Evolutionary conservation across 1,140 invertebrate species (phyloP), one percentile per base, ranked within the genome.

Genomic region (Drosophila virilis): DNA sequence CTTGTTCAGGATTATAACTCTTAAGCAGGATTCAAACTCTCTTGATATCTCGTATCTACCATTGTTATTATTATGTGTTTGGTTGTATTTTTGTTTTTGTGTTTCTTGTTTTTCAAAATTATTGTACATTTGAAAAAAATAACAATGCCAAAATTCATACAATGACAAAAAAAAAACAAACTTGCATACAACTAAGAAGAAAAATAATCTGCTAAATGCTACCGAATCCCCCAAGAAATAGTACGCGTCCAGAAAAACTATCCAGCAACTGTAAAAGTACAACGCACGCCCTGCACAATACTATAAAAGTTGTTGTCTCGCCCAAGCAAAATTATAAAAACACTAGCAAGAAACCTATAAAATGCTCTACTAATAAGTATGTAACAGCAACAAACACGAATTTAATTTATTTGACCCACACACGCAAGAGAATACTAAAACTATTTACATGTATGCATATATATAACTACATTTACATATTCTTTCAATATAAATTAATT

Each of bases 51-150:
- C 15, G 61, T 62, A 74, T 72, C 43, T 65, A 51, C 73, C 68
- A 72, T 76, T 78, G 59, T 71, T 69, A 73, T 67, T 45, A 54
- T 74, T 80, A 85, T 77, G 66, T 69, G 70, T 89, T 80, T 51
- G 61, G 68, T 77, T 76, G 72, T 84, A 60, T 78, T 75, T 46
- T 7, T 32, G 61, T 80, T 81, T 69, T 67, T 84, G 52, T 74
- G 60, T 78, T 74, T 28, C 61, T 64, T 70, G 38, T 48, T 66
- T 59, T 71, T 75, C 67, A 46, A 46, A 74, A 74, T 66, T 78
- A 60, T 54, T 60, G 54, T 78, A 58, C 51, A 66, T 51, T 45
- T 60, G 42, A 48, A 57, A 78, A 74, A 60, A 33, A 46, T 12
- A 35, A 52, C 12, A 48, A 48, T 62, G 57, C 68, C 51, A 80